Conservation (phyloP, 2,888 invertebrate genomes). For the Bibio marci region DNA sequence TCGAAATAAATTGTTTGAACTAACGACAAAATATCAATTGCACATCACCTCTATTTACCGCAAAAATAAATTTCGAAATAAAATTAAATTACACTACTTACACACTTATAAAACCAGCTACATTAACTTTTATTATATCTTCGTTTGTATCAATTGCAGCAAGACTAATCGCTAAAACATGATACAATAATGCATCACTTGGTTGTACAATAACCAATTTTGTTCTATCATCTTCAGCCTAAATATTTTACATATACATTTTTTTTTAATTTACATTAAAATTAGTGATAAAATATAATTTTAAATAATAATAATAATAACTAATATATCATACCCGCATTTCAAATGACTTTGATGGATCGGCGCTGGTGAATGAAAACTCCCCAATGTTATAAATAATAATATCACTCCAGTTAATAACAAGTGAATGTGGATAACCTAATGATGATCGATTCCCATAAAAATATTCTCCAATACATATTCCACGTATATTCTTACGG, state of each 20-base stretch:
- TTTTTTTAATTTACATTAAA: not conserved
- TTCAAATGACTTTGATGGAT: conserved; percentile 91
- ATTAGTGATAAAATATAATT: not conserved
- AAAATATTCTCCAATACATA: conserved; percentile 81
- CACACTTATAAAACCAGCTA: conserved; percentile 85
- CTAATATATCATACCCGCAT: conserved; percentile 71
- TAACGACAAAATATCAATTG: no score
- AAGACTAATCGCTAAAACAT: conserved; percentile 77
- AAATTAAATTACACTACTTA: conserved; percentile 34
- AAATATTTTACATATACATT: no score
- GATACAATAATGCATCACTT: conserved; percentile 62
- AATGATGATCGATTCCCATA: conserved; percentile 70
- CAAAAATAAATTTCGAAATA: no score
- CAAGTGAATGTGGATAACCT: conserved; percentile 90
- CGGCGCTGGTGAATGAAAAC: conserved; percentile 77
- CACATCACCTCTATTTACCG: no score
- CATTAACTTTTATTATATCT: conserved; percentile 74
- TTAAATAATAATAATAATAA: no score
- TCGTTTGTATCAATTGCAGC: conserved; percentile 64
- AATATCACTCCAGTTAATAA: conserved; percentile 78
- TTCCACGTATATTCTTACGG: conserved; percentile 59
- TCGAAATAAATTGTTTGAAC: no score
- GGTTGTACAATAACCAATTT: conserved; percentile 71
- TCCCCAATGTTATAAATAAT: conserved; percentile 91
- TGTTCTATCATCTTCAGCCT: conserved; percentile 67